Evolutionary conservation across 2,797 vertebrate species (phyloP).

Genomic region (Triplophysa bombifrons): DNA sequence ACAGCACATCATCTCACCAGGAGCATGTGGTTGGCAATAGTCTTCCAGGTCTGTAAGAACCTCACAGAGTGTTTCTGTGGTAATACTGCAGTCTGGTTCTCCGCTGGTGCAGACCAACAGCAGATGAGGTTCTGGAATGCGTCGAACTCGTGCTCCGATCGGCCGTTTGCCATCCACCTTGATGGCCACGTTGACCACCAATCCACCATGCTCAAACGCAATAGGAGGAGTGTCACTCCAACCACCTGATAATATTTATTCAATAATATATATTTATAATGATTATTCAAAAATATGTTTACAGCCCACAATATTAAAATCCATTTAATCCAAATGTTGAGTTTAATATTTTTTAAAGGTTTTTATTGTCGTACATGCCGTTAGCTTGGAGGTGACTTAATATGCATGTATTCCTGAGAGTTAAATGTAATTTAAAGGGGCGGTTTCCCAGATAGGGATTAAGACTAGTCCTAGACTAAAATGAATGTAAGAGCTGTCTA

Average conservation of each 20-base stretch:
- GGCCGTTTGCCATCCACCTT: constrained; percentile 84
- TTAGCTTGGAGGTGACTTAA: too few relatives aligned
- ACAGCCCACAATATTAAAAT: too few relatives aligned
- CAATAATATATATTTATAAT: too few relatives aligned
- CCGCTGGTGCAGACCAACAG: constrained; percentile 73
- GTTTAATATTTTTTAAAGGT: too few relatives aligned
- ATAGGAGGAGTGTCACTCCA: constrained; percentile 96
- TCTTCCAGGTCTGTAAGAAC: constrained; percentile 83
- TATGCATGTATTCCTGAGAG: too few relatives aligned
- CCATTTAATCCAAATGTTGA: too few relatives aligned
- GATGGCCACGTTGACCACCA: constrained; percentile 86
- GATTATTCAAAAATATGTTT: too few relatives aligned
- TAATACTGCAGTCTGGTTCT: constrained; percentile 60
- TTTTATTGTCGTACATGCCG: too few relatives aligned
- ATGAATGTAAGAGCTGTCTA: too few relatives aligned
- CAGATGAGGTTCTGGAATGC: constrained; percentile 79
- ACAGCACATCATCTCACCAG: constrained; percentile 71
- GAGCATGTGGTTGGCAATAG: constrained; percentile 89
- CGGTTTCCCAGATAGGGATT: too few relatives aligned
- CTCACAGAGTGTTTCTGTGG: constrained; percentile 73
- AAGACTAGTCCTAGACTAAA: too few relatives aligned
- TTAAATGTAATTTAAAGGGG: too few relatives aligned
- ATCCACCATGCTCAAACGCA: constrained; percentile 90
- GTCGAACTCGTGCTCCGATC: constrained; percentile 83
- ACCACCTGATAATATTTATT: constrained; percentile 75